Evolutionary conservation across 2,113 vertebrate species (phyloP).

Genomic region (Kobus ellipsiprymnus): DNA sequence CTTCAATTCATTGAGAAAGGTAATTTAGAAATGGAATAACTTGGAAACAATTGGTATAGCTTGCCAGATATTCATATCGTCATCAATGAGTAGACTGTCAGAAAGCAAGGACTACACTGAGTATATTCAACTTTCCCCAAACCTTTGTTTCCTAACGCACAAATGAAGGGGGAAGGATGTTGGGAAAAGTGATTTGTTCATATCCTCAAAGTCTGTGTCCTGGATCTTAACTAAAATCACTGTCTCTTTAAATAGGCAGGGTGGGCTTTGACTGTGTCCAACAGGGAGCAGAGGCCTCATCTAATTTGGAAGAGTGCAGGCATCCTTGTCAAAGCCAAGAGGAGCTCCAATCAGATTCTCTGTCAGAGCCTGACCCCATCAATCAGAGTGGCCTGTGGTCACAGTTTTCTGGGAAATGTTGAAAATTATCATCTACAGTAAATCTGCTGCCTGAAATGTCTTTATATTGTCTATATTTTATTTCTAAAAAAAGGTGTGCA

Average conservation of each 20-base stretch:
- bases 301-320: conserved; percentile 56
- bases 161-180: too few species aligned
- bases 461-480: background rate
- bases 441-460: conserved; percentile 55
- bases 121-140: background rate
- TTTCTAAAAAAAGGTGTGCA: background rate
- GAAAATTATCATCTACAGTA: conserved; percentile 55
- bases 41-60: background rate
- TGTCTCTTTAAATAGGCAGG: background rate
- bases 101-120: background rate
- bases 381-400: conserved; percentile 51
- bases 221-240: background rate
- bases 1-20: background rate
- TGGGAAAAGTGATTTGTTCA: background rate
- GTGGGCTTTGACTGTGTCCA: background rate
- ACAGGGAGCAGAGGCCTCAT: conserved; percentile 42
- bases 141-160: background rate
- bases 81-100: background rate
- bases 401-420: conserved; percentile 60
- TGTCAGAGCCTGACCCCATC: conserved; percentile 35
- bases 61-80: background rate
- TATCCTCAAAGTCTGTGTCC: background rate
- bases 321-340: conserved; percentile 43
- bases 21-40: background rate
- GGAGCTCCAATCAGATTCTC: conserved; percentile 38